Evolutionary conservation across 2,797 vertebrate genomes (phyloP), one percentile per base, ranked within the genome.

Genomic region (Melanotaenia parkinsoni): DNA sequence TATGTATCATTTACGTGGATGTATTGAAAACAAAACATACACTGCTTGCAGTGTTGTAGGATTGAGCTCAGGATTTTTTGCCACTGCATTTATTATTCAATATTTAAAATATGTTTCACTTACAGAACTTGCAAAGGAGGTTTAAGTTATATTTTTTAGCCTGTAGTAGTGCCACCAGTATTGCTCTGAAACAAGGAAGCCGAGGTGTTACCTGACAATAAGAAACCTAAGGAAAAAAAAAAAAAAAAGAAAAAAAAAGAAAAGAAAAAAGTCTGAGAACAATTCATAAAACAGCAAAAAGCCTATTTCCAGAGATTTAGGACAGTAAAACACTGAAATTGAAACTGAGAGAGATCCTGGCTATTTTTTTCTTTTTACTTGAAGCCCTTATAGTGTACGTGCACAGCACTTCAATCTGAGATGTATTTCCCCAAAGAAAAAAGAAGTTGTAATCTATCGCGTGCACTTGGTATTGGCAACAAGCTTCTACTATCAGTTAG

Each of bases 271-370:
- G 28, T 40, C 32, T 67, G 38, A 58, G 43, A n/a, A 38, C 45
- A 37, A 62, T 20, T 26, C 28, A 58, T 57, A 43, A 63, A 50
- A 62, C 22, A 13, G 18, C 26, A 26, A 58, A 28, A 50, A 26
- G 20, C 51, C 3, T 28, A 20, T 38, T 58, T 43, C 5, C 11
- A 57, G 9, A 38, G 33, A 57, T 33, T 26, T 24, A 37, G 51
- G 33, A 51, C 32, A 33, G 26, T 70, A 22, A 67, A 63, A 63
- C 38, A 53, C 75, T 12, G 26, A 70, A 62, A 50, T 35, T 60
- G 57, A 69, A 69, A 45, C 43, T n/a, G 3, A 13, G 24, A 32
- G 3, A 65, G 61, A 60, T 30, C 16, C 13, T 47, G 24, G 37
- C 32, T 26, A 43, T 32, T 47, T 10, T 57, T 57, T 30, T 20